Evolutionary conservation across 2,888 invertebrate genomes (phyloP).

Genomic region (Alsophila aescularia): DNA sequence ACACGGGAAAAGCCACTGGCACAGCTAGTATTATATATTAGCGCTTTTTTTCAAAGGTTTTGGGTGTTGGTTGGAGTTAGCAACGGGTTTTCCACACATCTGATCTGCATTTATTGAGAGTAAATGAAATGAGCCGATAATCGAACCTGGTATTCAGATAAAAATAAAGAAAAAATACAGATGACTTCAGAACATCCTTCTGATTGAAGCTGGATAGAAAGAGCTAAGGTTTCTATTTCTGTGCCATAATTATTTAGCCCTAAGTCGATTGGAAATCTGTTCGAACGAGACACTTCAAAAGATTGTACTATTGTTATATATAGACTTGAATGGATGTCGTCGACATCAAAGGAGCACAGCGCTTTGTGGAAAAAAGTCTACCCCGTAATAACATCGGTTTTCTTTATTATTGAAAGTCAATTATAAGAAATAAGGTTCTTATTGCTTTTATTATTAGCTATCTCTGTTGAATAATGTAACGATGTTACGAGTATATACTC

Average conservation of each 20-base stretch:
- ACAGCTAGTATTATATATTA: no score
- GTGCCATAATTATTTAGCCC: constrained; percentile 18
- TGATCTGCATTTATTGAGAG: no score
- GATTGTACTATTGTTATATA: constrained; percentile 54
- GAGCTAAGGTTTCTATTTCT: neutral
- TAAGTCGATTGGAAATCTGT: constrained; percentile 52
- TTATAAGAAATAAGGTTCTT: constrained; percentile 23
- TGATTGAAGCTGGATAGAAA: neutral
- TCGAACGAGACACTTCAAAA: constrained; percentile 53
- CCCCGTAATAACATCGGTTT: constrained; percentile 55
- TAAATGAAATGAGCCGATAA: no score
- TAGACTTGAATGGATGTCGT: constrained; percentile 54
- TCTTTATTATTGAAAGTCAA: constrained; percentile 47
- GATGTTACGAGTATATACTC: neutral
- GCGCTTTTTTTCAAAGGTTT: no score
- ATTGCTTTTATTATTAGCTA: neutral
- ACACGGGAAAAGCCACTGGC: no score
- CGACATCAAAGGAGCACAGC: constrained; percentile 55
- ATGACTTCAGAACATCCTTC: no score
- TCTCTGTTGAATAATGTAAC: constrained; percentile 1
- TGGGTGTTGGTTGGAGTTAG: no score
- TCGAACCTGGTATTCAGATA: no score
- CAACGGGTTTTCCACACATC: no score
- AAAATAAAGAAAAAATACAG: no score
- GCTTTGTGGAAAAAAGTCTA: constrained; percentile 51